These are phyloP conservation scores for Drosophila suboccidentalis DNA, from an alignment of 2,888 invertebrate species.

Conservation along the genomic window DNA sequence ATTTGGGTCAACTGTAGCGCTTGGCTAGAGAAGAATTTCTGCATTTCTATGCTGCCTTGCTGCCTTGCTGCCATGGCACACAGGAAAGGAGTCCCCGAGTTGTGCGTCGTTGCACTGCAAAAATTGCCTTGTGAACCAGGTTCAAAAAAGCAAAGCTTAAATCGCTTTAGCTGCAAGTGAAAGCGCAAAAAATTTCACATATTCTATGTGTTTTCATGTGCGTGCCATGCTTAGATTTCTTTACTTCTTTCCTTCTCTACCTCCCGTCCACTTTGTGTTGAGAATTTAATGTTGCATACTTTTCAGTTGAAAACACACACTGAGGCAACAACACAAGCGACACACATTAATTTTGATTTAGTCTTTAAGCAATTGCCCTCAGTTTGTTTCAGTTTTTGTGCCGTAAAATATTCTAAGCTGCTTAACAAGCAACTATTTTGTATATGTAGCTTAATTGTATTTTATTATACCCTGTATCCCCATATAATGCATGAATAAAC, in stretches of 20 bases:
- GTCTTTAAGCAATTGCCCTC: conserved; percentile 41
- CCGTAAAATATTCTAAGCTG: conserved; percentile 18
- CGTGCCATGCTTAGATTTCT: conserved; percentile 28
- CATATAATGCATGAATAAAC: background rate
- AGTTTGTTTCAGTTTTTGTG: conserved; percentile 36
- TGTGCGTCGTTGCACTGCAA: conserved; percentile 54
- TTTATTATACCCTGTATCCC: conserved; percentile 11
- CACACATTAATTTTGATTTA: conserved; percentile 57
- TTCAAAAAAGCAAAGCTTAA: conserved; percentile 38
- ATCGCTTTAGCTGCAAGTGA: conserved; percentile 71
- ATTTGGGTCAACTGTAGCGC: conserved; percentile 68
- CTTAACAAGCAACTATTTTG: conserved; percentile 1
- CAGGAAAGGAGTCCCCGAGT: background rate
- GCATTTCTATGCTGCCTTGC: conserved; percentile 10
- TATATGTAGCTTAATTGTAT: conserved; percentile 20
- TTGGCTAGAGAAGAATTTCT: conserved; percentile 43
- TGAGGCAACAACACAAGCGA: conserved; percentile 19
- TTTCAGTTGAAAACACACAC: conserved; percentile 24
- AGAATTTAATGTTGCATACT: conserved; percentile 59
- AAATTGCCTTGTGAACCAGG: conserved; percentile 63
- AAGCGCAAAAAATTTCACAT: conserved; percentile 53
- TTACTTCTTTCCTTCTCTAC: background rate
- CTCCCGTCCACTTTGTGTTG: conserved; percentile 5
- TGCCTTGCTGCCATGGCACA: background rate
- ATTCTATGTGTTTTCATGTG: conserved; percentile 27